Base-by-base conservation (phyloP, 2,888 invertebrate species). In the Chouioia cunea region DNA sequence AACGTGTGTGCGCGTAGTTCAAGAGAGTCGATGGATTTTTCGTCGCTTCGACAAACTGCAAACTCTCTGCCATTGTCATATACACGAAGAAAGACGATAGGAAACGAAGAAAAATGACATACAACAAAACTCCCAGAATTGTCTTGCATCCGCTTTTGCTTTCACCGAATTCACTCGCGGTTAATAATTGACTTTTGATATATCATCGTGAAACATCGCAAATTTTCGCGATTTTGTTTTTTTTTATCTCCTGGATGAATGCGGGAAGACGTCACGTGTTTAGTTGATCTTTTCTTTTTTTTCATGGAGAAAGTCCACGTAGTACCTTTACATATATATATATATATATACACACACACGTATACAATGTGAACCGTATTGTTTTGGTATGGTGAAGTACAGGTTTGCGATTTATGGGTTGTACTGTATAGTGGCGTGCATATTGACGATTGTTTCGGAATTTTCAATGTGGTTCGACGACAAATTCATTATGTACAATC, bases 61-160 rank as follows among this genome's bases (percentile, higher is more conserved):
- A 14, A 22, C 8, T 27, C 6, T 16, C 27, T 16, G 15, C 59
- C 44, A 66, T 59, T 66, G 58, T 65, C 54, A 65, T 60, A 60
- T 10, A 10, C 6, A 27, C 27, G 27, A 65, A 46, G 16, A 54
- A 53, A 65, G 44, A 57, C 46, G 46, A 12, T 23, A 69, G 70
- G 69, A 72, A 67, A 71, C 67, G 70, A 73, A 67, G 74, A 74
- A 74, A 75, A 74, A 76, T 74, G 64, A 74, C 62, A 62, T 67
- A 65, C 69, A 53, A 52, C 47, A 44, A 69, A 63, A 66, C 76
- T 77, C 76, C 77, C 78, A 75, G 78, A 74, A 77, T 77, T 78
- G 78, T 79, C 74, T 74, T 63, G 63, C 64, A 77, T 79, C 77
- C 79, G 77, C 78, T 77, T 77, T 78, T 78, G 78, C 79, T 79